Evolutionary conservation across 2,797 vertebrate species (phyloP), one percentile per base, ranked within the genome.

Genomic region (Phalloptychus januarius): DNA sequence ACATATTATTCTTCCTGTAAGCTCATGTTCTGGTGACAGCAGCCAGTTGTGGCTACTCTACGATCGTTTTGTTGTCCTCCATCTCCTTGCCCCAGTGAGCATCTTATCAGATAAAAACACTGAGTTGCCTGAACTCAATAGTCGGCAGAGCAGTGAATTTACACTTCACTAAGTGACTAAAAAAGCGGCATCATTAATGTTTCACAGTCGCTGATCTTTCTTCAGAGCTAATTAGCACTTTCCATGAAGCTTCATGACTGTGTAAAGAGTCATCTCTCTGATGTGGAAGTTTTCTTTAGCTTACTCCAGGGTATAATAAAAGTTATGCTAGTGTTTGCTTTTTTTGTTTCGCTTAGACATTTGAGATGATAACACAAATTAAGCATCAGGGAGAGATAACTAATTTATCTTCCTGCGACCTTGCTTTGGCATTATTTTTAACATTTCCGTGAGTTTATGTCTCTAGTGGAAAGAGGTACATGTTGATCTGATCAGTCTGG

Each of bases 171-270:
- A 44, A 74, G 63, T 50, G 31, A 42, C 25, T n/a, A 12, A 28
- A 31, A 58, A 45, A 72, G 48, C 71, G 75, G 71, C 33, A 38
- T 72, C 40, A 31, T 75, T 72, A 20, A 79, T 72, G 36, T 33
- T 44, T 58, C 36, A 65, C 75, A 45, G 58, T 70, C 36, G 40
- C 31, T 67, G 36, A 58, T 84, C 72, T 38, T 78, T 36, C 33
- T 72, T 72, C 42, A 70, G 5, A 77, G 75, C 23, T 72, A 28
- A 69, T 42, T 42, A 36, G 48, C 8, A 42, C 71, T 36, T 18
- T 77, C 42, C 40, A 80, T 6, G 77, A 36, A 69, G 46, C 48
- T 77, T 69, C 18, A 52, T 3, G 46, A 40, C 36, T 63, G 48
- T 44, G 38, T 67, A 45, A 15, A 45, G 71, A 38, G 38, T 15